Evolutionary conservation across 2,113 vertebrate species (phyloP).

Genomic region (Xenopus laevis): DNA sequence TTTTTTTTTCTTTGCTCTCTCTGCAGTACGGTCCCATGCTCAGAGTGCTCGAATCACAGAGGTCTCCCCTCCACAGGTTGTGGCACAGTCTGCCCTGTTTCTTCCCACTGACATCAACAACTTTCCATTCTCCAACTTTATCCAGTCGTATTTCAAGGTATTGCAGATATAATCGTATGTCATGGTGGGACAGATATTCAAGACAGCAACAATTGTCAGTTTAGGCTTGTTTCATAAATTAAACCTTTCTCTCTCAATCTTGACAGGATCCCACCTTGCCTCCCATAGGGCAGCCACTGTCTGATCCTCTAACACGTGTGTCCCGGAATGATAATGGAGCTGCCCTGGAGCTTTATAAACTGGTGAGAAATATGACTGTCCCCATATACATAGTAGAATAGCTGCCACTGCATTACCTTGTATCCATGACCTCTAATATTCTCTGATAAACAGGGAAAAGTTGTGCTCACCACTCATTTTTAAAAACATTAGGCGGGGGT

Average conservation of each 20-base stretch:
- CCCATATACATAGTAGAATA: neutral
- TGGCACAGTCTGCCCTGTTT: slow-evolving; percentile 61
- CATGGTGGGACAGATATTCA: neutral
- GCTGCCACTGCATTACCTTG: neutral
- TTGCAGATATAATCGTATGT: neutral
- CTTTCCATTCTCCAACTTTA: slow-evolving; percentile 77
- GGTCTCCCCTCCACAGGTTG: slow-evolving; percentile 72
- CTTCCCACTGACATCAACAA: slow-evolving; percentile 72
- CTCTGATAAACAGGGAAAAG: too few relatives aligned
- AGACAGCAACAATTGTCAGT: too few relatives aligned
- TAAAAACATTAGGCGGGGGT: too few relatives aligned
- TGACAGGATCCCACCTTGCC: slow-evolving; percentile 60
- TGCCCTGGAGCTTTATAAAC: slow-evolving; percentile 78
- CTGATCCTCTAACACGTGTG: slow-evolving; percentile 72
- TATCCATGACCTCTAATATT: too few relatives aligned
- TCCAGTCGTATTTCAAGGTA: slow-evolving; percentile 75
- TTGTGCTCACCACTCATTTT: too few relatives aligned
- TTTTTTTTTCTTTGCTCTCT: too few relatives aligned
- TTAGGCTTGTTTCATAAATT: neutral
- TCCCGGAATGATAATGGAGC: slow-evolving; percentile 61
- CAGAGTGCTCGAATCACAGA: slow-evolving; percentile 63
- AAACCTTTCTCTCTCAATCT: neutral
- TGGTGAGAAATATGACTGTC: slow-evolving; percentile 61
- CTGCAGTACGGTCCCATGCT: slow-evolving; percentile 53
- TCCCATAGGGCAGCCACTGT: slow-evolving; percentile 65